Base-by-base conservation (phyloP, 2,113 vertebrate genomes). In the Zapus hudsonius region DNA sequence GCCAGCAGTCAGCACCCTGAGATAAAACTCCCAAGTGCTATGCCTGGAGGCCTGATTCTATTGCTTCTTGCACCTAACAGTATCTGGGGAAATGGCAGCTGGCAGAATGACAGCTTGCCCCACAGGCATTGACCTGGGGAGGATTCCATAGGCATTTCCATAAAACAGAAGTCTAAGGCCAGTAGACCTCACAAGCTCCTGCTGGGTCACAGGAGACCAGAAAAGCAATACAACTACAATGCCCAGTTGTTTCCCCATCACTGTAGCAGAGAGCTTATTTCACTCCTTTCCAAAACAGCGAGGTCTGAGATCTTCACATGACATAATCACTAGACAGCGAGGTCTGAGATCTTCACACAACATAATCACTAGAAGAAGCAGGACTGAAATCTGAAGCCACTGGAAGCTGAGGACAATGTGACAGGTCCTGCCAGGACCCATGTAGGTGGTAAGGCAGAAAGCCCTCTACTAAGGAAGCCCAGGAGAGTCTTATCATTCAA, bases 231-330 rank as follows among this genome's bases (percentile, higher is more conserved):
- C 23, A 75, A 52, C 1, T 22, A 55, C 88, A 25, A 73, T 27
- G 16, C 75, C n/a, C 78, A 12, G 27, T 59, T 78, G 29, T 74
- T 15, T 40, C 73, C 38, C n/a, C 29, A n/a, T 83, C 64, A 72
- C 1, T 19, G n/a, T 22, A 87, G 55, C 36, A 12, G 42, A 10
- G 44, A 84, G 36, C 59, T 69, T 20, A 91, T 40, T 80, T 72
- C 83, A 52, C 91, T 76, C 36, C 42, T 75, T 74, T 40, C 73
- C 66, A 83, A 87, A 95, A 87, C 70, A 84, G 76, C 17, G 44
- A 47, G 11, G 47, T 84, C 31, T n/a, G 8, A 52, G 47, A 67
- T 27, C 93, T 88, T 84, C 80, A 92, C 29, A 42, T 42, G 36
- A 61, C 5, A 19, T 19, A 84, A 64, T 76, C 44, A 79, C n/a